Evolutionary conservation across 2,888 invertebrate species (phyloP), one percentile per base, ranked within the genome.

Genomic region (Euzophera pinguis): DNA sequence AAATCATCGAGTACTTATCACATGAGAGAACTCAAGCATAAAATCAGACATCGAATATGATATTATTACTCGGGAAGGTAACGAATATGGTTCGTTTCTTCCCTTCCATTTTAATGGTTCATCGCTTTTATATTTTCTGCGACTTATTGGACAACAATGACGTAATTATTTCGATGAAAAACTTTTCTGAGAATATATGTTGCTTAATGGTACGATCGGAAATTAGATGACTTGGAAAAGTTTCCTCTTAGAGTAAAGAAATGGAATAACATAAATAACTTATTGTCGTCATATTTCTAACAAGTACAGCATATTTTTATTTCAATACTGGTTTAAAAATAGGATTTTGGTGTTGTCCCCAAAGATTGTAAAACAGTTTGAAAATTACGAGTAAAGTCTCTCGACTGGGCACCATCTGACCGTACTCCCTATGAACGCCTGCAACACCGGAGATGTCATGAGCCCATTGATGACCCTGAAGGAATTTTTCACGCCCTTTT

Each of bases 61-160:
- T 50, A 42, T 38, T 48, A 50, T 52, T 48, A 42, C 29, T n/a
- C 38, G 17, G 52, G 41, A 49, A 52, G 47, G 45, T 47, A 52
- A 49, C 52, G 42, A 54, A 54, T 54, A 54, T 52, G 51, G 41
- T 48, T 49, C 52, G 48, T 48, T 54, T 52, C 51, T 48, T 48
- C 50, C 38, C 6, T 17, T 50, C 50, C 45, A 12, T 50, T 53
- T 53, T 48, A 53, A 50, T 37, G 50, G 38, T 12, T 22, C 16
- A 37, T 35, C 53, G 29, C 49, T 32, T 9, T 32, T 32, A 32
- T 32, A 9, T 14, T 16, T 10, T 8, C 39, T 7, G 39, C 39
- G 39, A 16, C 43, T 27, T 38, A 39, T 38, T 32, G 39, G 47
- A n/a, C 37, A n/a, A 47, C 52, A 47, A 52, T 52, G 41, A 47